Base-by-base conservation (phyloP, 2,888 invertebrate genomes). In the Digitonthophagus gazella region DNA sequence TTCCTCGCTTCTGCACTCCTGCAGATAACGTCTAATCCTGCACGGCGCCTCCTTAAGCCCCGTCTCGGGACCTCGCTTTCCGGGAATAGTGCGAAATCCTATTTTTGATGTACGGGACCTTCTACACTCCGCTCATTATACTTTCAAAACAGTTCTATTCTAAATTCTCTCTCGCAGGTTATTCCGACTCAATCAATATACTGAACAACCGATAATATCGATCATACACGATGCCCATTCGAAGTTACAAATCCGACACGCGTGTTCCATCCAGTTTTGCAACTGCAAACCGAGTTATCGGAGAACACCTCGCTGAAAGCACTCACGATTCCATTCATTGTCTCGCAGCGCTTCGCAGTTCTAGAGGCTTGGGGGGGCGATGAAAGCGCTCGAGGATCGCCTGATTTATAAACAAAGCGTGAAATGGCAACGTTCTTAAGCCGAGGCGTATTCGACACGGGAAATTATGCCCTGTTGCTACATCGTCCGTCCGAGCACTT, bases 11-110 rank as follows among this genome's bases (percentile, higher is more conserved):
- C 61, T 61, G 61, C 61, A 61, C 61, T 61, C 18, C 61, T 61
- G 61, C 61, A 61, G 61, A 61, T 61, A 61, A n/a, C 18, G 61
- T 61, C 61, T 61, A 61, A 61, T 61, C 61, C 61, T 20, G 6
- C 61, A 61, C 20, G 18, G 18, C 61, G 18, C 19, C 19, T n/a
- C 15, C 61, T 61, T 61, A 61, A 61, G 20, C 15, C 61, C 61
- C 16, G 5, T n/a, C 61, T 3, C 61, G n/a, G n/a, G n/a, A n/a
- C 61, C 11, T 8, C 5, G 18, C 19, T 44, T 44, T 44, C 28
- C 11, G 8, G 11, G 28, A 44, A 44, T 44, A 8, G 28, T 44
- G 28, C 11, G 28, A 44, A 44, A 44, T 44, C 28, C 28, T 44
- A 44, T 44, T 44, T 44, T 44, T 44, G n/a, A n/a, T n/a, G n/a